Base-by-base conservation (phyloP, 2,888 invertebrate species). In the Eucera pruinosa region DNA sequence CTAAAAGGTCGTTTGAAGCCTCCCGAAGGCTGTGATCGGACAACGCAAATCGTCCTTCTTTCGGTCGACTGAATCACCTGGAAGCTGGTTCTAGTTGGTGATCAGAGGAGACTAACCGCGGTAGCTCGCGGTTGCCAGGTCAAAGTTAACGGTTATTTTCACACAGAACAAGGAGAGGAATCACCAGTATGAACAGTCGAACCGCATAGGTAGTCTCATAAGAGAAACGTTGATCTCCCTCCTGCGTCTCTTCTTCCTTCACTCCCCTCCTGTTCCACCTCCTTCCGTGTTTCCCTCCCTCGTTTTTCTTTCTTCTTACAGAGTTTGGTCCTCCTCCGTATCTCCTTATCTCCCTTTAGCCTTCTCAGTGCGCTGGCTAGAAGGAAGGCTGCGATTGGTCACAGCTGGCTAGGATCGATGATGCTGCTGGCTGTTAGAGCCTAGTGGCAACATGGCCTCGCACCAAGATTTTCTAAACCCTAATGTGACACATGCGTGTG, bases 371-470 rank as follows among this genome's bases (percentile, higher is more conserved):
- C 72, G 69, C 67, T 72, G 77, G 68, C 65, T 60, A 62, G 69
- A 76, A 81, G 80, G 68, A 65, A 60, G 65, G 78, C 82, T 79
- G 70, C 78, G 71, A 88, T 90, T 89, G 89, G 90, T 71, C 72
- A 84, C 88, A 88, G 88, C 89, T 90, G 89, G 86, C 74, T 57
- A 57, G 83, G 88, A 89, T 89, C 89, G 87, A 89, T 89, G 83
- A 86, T 86, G 85, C 83, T 81, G 86, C 82, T 65, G 70, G 71
- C 64, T 72, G 80, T 81, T 72, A 76, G 58, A 65, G 69, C 65
- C 78, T 58, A 75, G 69, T 73, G 69, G 80, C 83, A 84, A 81
- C 66, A 81, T 87, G 83, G 81, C 84, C 67, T 65, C 80, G 68
- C 66, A 55, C 57, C 39, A 25, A n/a, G n/a, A n/a, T n/a, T 61